phyloP scores from a whole-genome alignment of 2,113 vertebrate genomes.

The Colistium nudipinnis region DNA sequence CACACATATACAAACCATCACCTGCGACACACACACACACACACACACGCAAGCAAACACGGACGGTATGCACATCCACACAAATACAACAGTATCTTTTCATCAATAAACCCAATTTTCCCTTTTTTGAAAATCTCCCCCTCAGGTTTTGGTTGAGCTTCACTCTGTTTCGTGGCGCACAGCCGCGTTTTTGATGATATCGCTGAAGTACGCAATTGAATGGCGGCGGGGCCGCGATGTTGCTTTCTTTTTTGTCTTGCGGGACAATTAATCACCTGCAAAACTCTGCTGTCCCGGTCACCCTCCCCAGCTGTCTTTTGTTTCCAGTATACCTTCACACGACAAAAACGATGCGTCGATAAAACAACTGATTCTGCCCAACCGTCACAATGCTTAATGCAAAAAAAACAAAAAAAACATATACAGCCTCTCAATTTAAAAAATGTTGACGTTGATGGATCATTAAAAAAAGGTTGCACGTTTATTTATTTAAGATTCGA shows the following conservation, averaged over 20 bases:
- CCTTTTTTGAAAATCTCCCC: not conserved
- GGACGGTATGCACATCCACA: not conserved
- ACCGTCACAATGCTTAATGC: not conserved
- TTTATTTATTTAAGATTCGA: no score
- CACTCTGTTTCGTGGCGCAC: slow-evolving; percentile 5
- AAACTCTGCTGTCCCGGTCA: not conserved
- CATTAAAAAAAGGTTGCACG: no score
- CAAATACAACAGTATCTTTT: not conserved
- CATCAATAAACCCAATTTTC: not conserved
- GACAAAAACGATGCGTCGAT: no score
- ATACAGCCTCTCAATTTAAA: no score
- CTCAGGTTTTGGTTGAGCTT: not conserved
- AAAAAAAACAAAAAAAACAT: no score
- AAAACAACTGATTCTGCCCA: not conserved
- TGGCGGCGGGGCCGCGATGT: not conserved
- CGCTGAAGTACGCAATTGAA: slow-evolving; percentile 7
- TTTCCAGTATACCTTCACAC: not conserved
- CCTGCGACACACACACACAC: slow-evolving; percentile 18
- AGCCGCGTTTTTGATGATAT: slow-evolving; percentile 4
- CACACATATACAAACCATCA: slow-evolving; percentile 21
- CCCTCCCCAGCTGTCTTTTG: not conserved
- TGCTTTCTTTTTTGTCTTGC: slow-evolving; percentile 9
- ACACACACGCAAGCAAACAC: not conserved
- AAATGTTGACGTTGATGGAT: no score
- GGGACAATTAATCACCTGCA: slow-evolving; percentile 13